Conservation (phyloP, 2,888 invertebrate species). For the Epinotia brunnichana region DNA sequence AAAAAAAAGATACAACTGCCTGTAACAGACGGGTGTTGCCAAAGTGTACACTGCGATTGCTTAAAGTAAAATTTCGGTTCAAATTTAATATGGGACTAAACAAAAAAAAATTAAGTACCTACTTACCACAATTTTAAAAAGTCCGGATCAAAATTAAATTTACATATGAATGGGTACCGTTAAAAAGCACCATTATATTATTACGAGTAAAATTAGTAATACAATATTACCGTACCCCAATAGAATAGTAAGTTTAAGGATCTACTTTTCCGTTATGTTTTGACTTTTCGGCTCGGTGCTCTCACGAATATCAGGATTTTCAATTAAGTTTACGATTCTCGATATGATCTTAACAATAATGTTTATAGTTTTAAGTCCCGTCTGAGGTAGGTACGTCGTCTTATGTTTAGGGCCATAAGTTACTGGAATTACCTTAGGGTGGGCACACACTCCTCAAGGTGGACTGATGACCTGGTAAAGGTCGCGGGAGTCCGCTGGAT, state of each 20-base stretch:
- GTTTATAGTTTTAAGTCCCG: slow-evolving; percentile 20
- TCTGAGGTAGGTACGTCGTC: background rate
- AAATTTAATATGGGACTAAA: no score
- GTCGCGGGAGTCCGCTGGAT: no score
- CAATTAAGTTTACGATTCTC: slow-evolving; percentile 37
- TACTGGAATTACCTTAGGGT: slow-evolving; percentile 1
- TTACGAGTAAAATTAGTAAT: slow-evolving; percentile 6
- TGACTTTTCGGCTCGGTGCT: slow-evolving; percentile 7
- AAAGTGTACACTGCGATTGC: no score
- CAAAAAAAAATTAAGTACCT: no score
- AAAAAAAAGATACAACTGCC: no score
- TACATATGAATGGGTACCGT: no score
- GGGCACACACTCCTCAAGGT: no score
- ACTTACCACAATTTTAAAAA: no score
- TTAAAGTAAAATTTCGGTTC: no score
- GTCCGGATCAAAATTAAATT: no score
- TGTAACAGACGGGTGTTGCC: no score
- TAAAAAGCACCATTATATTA: background rate
- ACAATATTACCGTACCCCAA: slow-evolving; percentile 2
- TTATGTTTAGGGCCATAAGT: slow-evolving; percentile 3
- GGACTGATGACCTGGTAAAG: no score
- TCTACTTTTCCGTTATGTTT: slow-evolving; percentile 10
- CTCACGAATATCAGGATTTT: slow-evolving; percentile 38
- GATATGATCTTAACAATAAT: slow-evolving; percentile 38
- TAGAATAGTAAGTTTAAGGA: slow-evolving; percentile 14